These are phyloP conservation scores for Microctenopoma steveboyesi DNA, from an alignment of 2,797 vertebrate genomes.

Conservation along the genomic window DNA sequence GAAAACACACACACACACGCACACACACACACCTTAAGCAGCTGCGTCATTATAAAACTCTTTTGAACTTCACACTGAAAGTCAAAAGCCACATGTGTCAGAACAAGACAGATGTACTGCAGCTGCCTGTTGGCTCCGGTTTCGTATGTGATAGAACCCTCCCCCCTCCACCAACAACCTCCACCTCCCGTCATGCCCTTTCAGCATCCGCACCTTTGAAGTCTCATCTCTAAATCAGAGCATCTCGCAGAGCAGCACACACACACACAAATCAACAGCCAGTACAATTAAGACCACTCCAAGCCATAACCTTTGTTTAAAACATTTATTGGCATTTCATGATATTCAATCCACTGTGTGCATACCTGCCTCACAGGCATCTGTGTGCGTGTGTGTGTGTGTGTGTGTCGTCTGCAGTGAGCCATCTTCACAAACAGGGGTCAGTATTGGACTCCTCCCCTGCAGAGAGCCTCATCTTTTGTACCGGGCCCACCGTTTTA, in stretches of 20 bases:
- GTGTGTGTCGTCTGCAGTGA: constrained; percentile 38
- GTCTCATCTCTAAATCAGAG: constrained; percentile 59
- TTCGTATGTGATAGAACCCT: constrained; percentile 65
- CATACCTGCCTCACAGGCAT: constrained; percentile 1
- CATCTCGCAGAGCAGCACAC: constrained; percentile 1
- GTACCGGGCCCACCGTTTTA: not conserved
- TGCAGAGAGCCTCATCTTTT: not conserved
- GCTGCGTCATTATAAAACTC: constrained; percentile 85
- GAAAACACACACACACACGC: constrained; percentile 44
- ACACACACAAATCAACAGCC: constrained; percentile 7
- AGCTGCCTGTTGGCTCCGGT: constrained; percentile 81
- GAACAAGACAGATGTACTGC: constrained; percentile 85
- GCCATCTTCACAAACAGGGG: constrained; percentile 43
- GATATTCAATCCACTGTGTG: constrained; percentile 12
- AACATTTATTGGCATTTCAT: constrained; percentile 55
- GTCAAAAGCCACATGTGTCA: constrained; percentile 86
- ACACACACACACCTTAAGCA: constrained; percentile 66
- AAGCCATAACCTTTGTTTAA: constrained; percentile 6
- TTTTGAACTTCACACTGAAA: constrained; percentile 87
- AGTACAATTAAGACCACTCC: not conserved
- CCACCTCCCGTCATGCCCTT: constrained; percentile 50
- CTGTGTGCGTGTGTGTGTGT: not conserved
- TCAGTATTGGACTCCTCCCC: constrained; percentile 38
- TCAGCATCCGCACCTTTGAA: constrained; percentile 68
- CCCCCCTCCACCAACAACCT: constrained; percentile 17